A percentile compares a stretch with the other conserved stretches of the same genome.
These are phyloP conservation scores for Lordiphosa fenestrarum DNA, from an alignment of 2,888 invertebrate species.

Conservation along the genomic window DNA sequence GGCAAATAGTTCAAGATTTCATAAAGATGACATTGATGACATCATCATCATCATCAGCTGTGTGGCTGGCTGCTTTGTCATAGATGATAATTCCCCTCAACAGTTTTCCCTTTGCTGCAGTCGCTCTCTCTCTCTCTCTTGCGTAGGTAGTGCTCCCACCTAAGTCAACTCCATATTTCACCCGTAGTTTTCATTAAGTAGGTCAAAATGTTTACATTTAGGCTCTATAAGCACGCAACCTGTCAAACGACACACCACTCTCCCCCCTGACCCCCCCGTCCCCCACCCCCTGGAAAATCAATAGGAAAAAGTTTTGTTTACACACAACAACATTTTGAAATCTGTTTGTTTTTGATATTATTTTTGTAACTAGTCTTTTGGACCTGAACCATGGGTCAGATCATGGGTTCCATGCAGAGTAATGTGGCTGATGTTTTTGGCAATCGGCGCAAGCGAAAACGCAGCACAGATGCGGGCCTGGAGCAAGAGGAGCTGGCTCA, in stretches of 20 bases:
- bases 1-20: constrained; percentile 4
- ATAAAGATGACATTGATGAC: constrained; percentile 2
- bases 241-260: constrained; percentile 17
- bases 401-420: constrained; percentile 77
- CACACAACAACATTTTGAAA: neutral
- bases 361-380: neutral
- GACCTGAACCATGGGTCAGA: constrained; percentile 79
- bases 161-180: constrained; percentile 5
- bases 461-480: constrained; percentile 69
- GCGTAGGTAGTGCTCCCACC: constrained; percentile 15
- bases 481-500: constrained; percentile 78
- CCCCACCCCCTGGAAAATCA: constrained; percentile 1
- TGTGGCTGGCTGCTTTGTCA: constrained; percentile 19
- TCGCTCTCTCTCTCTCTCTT: neutral
- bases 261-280: neutral
- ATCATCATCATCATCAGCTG: constrained; percentile 39
- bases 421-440: constrained; percentile 81
- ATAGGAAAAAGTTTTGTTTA: neutral
- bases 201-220: constrained; percentile 44
- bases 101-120: constrained; percentile 3
- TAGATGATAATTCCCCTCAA: constrained; percentile 19
- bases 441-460: constrained; percentile 82
- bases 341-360: neutral
- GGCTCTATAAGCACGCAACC: constrained; percentile 50
- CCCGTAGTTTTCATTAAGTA: constrained; percentile 29